Percentiles rank a stretch among this genome's conserved stretches.
phyloP scores from a whole-genome alignment of 2,888 invertebrate species.

The Graphium colonna region DNA sequence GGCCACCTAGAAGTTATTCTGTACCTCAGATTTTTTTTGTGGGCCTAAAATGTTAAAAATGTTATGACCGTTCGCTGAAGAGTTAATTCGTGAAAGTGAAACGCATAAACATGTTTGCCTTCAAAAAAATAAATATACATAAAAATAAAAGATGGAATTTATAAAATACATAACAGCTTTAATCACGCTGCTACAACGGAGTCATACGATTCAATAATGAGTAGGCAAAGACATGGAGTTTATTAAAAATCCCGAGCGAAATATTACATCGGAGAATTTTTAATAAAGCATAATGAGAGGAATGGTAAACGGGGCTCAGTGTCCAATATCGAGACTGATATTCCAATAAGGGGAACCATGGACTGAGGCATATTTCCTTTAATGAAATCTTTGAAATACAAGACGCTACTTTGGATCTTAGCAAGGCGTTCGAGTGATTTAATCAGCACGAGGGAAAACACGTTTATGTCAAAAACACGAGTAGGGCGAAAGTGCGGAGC shows the following conservation, averaged over 20 bases:
- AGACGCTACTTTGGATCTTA: background rate
- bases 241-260: background rate
- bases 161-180: no score
- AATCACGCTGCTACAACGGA: no score
- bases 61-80: no score
- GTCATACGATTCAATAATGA: no score
- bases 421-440: background rate
- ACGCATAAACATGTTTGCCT: no score
- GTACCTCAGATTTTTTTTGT: no score
- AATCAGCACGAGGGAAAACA: background rate
- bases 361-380: background rate
- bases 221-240: background rate
- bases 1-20: no score
- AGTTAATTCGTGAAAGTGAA: no score
- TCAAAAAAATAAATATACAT: no score
- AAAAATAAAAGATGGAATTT: no score
- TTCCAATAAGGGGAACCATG: slow-evolving; percentile 3
- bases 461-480: background rate
- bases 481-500: background rate
- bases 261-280: slow-evolving; percentile 2
- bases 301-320: slow-evolving; percentile 4
- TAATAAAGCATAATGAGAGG: slow-evolving; percentile 8
- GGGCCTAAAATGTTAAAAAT: no score
- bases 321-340: slow-evolving; percentile 14
- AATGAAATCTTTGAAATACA: background rate